Base-by-base conservation (phyloP, 1,140 invertebrate genomes). In the Streblospio benedicti region DNA sequence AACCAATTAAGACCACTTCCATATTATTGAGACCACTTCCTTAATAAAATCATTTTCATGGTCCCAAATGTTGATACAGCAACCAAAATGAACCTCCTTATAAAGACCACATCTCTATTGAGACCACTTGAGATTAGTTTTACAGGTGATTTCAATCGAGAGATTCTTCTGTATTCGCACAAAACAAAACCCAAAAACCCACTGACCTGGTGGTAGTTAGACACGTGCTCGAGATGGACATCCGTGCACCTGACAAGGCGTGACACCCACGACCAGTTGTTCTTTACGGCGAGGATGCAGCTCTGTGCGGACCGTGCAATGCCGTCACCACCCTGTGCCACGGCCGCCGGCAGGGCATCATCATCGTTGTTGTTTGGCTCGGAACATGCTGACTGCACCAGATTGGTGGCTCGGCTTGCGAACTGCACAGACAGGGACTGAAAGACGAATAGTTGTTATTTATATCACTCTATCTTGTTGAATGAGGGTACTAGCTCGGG, bases 121-220 rank as follows among this genome's bases (percentile, higher is more conserved):
- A n/a, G n/a, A n/a, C n/a, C n/a, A n/a, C n/a, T n/a, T n/a, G n/a
- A n/a, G n/a, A n/a, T n/a, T n/a, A n/a, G n/a, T n/a, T n/a, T n/a
- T n/a, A n/a, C n/a, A n/a, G n/a, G n/a, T n/a, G n/a, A n/a, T n/a
- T n/a, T n/a, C n/a, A n/a, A n/a, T n/a, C n/a, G n/a, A 3, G 23
- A 28, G 18, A 18, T 52, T 25, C 23, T n/a, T 14, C 23, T 25
- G 4, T 16, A 49, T 6, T 12, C 14, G 45, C 9, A 49, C 9
- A 49, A 9, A 20, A 14, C 25, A 23, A 14, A 16, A 9, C 9
- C 25, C 14, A 49, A 12, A 23, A 49, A 49, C 25, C 14, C 6
- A 23, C 16, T 4, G 47, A 62, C 60, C 60, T 62, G 60, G 55
- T 62, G 60, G 32, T 62, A 62, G 16, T 62, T 49, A n/a, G 60